Evolutionary conservation across 2,888 invertebrate species (phyloP).

Genomic region (Sinhomidia bicolor): DNA sequence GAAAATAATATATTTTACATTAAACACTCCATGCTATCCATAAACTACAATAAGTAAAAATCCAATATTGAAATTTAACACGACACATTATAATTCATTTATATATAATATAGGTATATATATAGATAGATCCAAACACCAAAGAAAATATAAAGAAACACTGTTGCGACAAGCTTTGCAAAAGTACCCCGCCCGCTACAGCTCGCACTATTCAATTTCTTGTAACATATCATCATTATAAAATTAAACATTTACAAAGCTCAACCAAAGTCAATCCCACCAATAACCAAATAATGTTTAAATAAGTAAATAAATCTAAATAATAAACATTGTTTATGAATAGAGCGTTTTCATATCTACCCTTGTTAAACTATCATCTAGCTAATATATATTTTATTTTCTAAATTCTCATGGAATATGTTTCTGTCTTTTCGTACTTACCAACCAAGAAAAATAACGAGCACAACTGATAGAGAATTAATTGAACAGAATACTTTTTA

Average conservation of each 20-base stretch:
- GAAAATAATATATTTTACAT: background rate
- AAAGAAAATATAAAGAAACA: background rate
- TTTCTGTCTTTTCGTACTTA: too few species aligned
- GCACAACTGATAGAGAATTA: too few species aligned
- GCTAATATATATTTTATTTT: too few species aligned
- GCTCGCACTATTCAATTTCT: too few species aligned
- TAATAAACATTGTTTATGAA: background rate
- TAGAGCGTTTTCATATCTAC: background rate
- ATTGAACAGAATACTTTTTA: too few species aligned
- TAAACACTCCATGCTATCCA: too few species aligned
- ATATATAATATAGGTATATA: background rate
- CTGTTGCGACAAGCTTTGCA: background rate
- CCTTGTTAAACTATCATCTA: too few species aligned
- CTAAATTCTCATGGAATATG: too few species aligned
- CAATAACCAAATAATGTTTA: background rate
- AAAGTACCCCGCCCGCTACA: background rate
- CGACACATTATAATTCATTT: background rate
- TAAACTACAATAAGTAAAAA: too few species aligned
- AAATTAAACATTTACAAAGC: background rate
- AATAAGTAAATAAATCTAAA: background rate
- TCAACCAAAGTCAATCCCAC: background rate
- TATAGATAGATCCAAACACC: background rate
- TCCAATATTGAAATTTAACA: too few species aligned
- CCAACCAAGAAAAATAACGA: too few species aligned
- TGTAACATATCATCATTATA: background rate